Base-by-base conservation (phyloP, 2,797 vertebrate genomes). In the Coreius guichenoti region DNA sequence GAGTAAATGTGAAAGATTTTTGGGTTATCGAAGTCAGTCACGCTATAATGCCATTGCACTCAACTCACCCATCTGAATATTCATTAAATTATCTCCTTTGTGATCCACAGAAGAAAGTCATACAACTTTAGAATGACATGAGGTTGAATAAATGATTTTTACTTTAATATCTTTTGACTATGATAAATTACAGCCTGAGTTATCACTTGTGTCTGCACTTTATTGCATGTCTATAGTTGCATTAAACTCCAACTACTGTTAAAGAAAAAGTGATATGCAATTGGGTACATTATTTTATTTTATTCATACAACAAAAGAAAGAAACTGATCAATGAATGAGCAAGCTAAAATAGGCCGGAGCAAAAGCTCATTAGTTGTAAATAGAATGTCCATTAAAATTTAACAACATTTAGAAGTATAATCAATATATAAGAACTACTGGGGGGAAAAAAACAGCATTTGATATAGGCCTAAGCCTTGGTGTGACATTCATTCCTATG, bases 341-440 rank as follows among this genome's bases (percentile, higher is more conserved):
- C 16, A 29, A 47, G 36, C 4, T 47, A 45, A 73, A 82, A 82
- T 31, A 73, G 39, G 56, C 26, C 0, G 0, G 9, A 12, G 80
- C 13, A 26, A 81, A 72, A 58, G 9, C 49, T 8, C 49, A 70
- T 43, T 72, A 21, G 67, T 23, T 19, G 65, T 26, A 70, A 70
- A 56, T 70, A 43, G 47, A 9, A 21, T 29, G 14, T 14, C 47
- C 16, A 39, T 81, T 70, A 39, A 81, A 70, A 70, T 54, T 29
- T 26, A 70, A 81, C 47, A 81, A 54, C 31, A 54, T 54, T 81
- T 56, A 58, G 3, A 72, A 82, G 16, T 45, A 58, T 14, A 81
- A 73, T 58, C 80, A 58, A 72, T 82, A 43, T 19, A 54, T 29
- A 21, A 43, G 6, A 54, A 58, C 36, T 73, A 8, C 26, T 7